Conservation (phyloP, 1,140 invertebrate species). For the Drosophila subobscura region DNA sequence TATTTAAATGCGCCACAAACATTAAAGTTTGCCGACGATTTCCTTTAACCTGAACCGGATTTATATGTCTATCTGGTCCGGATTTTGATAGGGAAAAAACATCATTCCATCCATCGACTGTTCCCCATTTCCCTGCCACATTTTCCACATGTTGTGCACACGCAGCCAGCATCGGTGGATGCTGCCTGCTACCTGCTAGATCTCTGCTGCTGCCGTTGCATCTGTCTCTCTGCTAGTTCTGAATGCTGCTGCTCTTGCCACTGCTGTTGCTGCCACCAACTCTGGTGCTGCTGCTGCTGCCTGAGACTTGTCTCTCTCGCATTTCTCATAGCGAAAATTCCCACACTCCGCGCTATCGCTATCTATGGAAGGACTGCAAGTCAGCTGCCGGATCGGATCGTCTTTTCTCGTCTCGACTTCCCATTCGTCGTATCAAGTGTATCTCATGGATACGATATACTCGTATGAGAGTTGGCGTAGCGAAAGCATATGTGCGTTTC, state of each 20-base stretch:
- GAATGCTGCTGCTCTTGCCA: no score
- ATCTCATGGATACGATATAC: constrained; percentile 40
- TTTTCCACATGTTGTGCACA: constrained; percentile 69
- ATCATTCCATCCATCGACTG: constrained; percentile 24
- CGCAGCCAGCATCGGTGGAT: constrained; percentile 22
- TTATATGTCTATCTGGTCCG: constrained; percentile 1
- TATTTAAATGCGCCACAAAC: constrained; percentile 40
- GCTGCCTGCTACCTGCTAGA: constrained; percentile 52
- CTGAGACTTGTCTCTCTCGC: constrained; percentile 39
- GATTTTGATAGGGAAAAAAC: constrained; percentile 20
- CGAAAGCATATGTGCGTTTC: constrained; percentile 59
- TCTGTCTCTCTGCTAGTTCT: no score
- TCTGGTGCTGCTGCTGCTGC: neutral
- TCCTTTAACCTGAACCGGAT: constrained; percentile 38
- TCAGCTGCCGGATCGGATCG: constrained; percentile 58
- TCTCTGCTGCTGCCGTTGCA: constrained; percentile 13
- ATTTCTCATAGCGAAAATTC: constrained; percentile 75
- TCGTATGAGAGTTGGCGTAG: constrained; percentile 14
- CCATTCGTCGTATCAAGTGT: constrained; percentile 59
- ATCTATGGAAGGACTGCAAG: constrained; percentile 71
- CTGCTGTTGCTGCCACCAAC: no score
- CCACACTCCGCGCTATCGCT: constrained; percentile 57
- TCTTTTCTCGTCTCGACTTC: constrained; percentile 1
- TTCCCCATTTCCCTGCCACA: constrained; percentile 52
- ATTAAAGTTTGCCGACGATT: constrained; percentile 38